Percentiles rank a stretch among this genome's conserved stretches.
These are phyloP conservation scores for Apotomis capreana DNA, from an alignment of 2,888 invertebrate species.

Conservation along the genomic window DNA sequence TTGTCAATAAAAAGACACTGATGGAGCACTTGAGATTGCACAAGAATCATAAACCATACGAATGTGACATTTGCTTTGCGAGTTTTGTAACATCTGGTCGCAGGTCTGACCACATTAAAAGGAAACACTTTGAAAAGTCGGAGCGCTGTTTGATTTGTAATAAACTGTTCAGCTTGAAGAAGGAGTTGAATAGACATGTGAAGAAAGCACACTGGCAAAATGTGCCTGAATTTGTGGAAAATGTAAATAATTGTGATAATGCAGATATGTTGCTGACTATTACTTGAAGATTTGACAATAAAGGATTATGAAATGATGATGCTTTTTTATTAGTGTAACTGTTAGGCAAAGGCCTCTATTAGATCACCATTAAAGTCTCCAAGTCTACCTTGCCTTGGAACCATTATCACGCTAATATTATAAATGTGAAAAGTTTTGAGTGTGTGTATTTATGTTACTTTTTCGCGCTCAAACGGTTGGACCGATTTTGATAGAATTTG, in stretches of 20 bases:
- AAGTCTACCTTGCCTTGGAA: too few relatives aligned
- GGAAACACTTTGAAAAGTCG: conserved; percentile 60
- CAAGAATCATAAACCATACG: conserved; percentile 57
- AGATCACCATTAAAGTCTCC: too few relatives aligned
- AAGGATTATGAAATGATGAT: too few relatives aligned
- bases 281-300: not conserved
- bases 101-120: conserved; percentile 61
- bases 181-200: conserved; percentile 64
- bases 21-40: conserved; percentile 63
- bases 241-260: not conserved
- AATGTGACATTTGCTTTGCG: conserved; percentile 60
- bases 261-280: not conserved
- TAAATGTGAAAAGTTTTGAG: too few relatives aligned
- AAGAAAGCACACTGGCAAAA: conserved; percentile 54
- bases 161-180: conserved; percentile 64
- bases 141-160: conserved; percentile 61
- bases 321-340: too few relatives aligned
- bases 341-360: too few relatives aligned
- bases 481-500: too few relatives aligned
- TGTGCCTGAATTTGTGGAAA: conserved; percentile 2
- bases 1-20: conserved; percentile 61
- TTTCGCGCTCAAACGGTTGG: too few relatives aligned
- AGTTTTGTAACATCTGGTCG: conserved; percentile 64
- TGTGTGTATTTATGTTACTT: too few relatives aligned
- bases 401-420: too few relatives aligned